A percentile compares a stretch with the other conserved stretches of the same genome.
Conservation (phyloP, 2,113 vertebrate genomes). For the Dermatemys mawii region DNA sequence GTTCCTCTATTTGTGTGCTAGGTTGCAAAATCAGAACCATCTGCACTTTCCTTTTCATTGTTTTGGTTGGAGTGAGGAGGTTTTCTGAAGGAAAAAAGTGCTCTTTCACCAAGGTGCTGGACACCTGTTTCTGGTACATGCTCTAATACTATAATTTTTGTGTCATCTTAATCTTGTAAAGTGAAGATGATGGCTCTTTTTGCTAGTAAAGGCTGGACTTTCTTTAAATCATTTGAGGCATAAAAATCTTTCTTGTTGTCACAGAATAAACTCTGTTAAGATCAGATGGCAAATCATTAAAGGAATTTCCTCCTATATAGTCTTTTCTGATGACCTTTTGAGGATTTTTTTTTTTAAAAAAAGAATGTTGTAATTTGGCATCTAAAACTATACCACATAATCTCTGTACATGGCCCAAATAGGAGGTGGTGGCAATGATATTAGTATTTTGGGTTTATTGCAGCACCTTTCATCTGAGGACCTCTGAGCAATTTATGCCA, state of each 20-base stretch:
- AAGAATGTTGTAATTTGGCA: neutral
- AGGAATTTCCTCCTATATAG: neutral
- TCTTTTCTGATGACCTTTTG: neutral
- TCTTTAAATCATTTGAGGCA: neutral
- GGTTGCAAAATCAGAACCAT: neutral
- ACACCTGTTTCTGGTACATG: neutral
- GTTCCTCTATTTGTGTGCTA: neutral
- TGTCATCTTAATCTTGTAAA: neutral
- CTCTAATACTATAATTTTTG: neutral
- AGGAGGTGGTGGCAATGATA: neutral
- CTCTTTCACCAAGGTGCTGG: neutral
- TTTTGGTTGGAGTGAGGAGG: constrained; percentile 37
- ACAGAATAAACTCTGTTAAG: neutral
- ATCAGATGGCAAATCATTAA: neutral
- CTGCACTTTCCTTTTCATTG: neutral
- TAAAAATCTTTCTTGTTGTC: neutral
- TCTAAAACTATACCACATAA: neutral
- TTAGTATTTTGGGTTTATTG: neutral
- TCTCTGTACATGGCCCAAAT: neutral
- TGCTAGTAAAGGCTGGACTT: neutral
- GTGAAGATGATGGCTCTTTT: neutral
- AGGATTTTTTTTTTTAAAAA: neutral
- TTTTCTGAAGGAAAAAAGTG: constrained; percentile 15
- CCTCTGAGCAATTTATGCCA: neutral
- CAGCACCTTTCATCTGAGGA: neutral